These are phyloP conservation scores for Ormyrus thymus DNA, from an alignment of 2,888 invertebrate species.

Conservation along the genomic window DNA sequence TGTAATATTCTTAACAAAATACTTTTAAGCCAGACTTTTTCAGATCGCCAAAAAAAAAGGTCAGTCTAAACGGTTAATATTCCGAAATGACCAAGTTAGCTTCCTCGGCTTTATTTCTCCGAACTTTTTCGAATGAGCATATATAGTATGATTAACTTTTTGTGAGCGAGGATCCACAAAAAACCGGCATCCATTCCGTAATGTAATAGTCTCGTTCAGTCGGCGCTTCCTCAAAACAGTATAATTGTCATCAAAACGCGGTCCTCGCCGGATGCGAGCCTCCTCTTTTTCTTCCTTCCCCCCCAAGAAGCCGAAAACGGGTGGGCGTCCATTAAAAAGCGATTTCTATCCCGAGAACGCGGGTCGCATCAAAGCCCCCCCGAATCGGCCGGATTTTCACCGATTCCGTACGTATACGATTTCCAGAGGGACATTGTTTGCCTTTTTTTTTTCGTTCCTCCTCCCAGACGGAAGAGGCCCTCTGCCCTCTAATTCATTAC, in stretches of 20 bases:
- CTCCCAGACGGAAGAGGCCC: not conserved
- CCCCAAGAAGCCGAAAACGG: constrained; percentile 20
- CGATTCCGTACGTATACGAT: constrained; percentile 63
- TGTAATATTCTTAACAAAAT: too few relatives aligned
- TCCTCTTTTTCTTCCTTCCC: constrained; percentile 1
- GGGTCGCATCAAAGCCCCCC: constrained; percentile 43
- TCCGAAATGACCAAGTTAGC: constrained; percentile 3
- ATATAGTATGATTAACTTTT: constrained; percentile 28
- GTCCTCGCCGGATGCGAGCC: constrained; percentile 45
- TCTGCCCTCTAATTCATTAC: too few relatives aligned
- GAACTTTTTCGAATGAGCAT: not conserved
- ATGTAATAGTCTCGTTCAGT: constrained; percentile 35
- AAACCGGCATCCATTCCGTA: not conserved
- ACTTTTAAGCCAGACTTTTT: too few relatives aligned
- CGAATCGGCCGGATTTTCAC: constrained; percentile 62
- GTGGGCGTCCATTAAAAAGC: constrained; percentile 70
- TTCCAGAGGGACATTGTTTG: constrained; percentile 45
- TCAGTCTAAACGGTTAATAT: constrained; percentile 25
- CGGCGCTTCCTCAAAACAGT: constrained; percentile 18
- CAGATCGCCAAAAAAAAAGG: not conserved
- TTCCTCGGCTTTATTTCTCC: constrained; percentile 17
- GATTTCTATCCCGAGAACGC: constrained; percentile 65
- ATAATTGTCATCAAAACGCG: constrained; percentile 50
- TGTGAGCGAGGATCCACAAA: not conserved
- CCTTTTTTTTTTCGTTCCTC: constrained; percentile 36